Base-by-base conservation (phyloP, 1,140 invertebrate species). In the Tribolium madens region DNA sequence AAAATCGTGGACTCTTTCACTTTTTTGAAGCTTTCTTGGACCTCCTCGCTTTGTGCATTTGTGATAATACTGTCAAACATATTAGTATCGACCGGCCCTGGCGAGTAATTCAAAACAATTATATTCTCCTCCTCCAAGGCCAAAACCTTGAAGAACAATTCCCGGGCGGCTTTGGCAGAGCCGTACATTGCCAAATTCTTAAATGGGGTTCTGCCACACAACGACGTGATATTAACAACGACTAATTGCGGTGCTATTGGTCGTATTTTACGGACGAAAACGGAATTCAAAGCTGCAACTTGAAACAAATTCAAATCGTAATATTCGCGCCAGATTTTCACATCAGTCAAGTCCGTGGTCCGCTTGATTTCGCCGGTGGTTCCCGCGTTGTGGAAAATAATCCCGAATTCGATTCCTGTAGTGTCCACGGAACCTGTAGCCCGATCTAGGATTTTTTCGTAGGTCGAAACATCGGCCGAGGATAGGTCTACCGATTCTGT, bases 341-440 rank as follows among this genome's bases (percentile, higher is more conserved):
- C 81, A 83, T 94, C 86, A 0, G 88, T 87, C 78, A 94, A 87
- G 14, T 92, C 87, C 3, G 84, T 86, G 0, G 90, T 90, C 76
- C 86, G 85, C 79, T 93, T 88, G 17, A 94, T 83, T 85, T 94
- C 91, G n/a, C 96, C 96, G 26, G 97, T 81, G 0, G 93, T 92
- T 2, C 95, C 97, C 5, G 93, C 96, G 90, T 98, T 98, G 83
- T 98, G 96, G 72, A 98, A 90, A 10, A 98, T 89, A 2, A 97
- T 84, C 17, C 88, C 89, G 70, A 91, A 88, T 60, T 93, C 88
- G 83, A 94, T 90, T 83, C 13, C 84, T 72, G 6, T 86, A 17
- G 33, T 84, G 84, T 36, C 82, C 81, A 48, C 85, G 31, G 26
- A 48, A 83, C 21, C 83, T 78, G 78, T 90, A 72, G 71, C 85